A percentile compares a stretch with the other conserved stretches of the same genome.
These are phyloP conservation scores for Halichondria panicea DNA, from an alignment of 37 sponge, comb jelly and placozoan species.

Conservation along the genomic window DNA sequence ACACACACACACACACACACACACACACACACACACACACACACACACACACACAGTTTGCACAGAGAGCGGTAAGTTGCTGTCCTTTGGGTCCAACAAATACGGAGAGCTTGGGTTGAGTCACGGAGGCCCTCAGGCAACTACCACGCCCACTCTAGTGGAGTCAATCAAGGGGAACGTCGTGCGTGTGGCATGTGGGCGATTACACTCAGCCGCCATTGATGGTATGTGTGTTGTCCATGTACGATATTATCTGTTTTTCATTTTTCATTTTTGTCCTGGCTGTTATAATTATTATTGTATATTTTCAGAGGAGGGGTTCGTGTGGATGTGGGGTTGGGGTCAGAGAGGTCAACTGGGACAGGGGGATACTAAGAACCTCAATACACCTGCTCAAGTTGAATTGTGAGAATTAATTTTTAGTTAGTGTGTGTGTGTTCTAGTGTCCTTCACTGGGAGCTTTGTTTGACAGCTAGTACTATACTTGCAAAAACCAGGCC, in stretches of 20 bases:
- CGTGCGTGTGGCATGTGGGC: constrained; percentile 65
- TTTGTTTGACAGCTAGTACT: too few relatives aligned
- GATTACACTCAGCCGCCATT: constrained; percentile 66
- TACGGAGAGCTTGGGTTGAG: constrained; percentile 84
- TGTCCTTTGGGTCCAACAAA: constrained; percentile 57
- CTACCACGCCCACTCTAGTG: constrained; percentile 40
- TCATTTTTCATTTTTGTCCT: too few relatives aligned
- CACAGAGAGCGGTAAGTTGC: constrained; percentile 33
- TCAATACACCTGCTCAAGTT: constrained; percentile 35
- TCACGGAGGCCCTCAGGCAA: constrained; percentile 1
- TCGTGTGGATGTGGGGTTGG: constrained; percentile 78
- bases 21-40: too few relatives aligned
- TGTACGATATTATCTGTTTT: too few relatives aligned
- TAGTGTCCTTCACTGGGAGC: too few relatives aligned
- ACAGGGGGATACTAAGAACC: constrained; percentile 40
- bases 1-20: too few relatives aligned
- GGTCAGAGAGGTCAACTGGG: constrained; percentile 79
- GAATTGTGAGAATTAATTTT: too few relatives aligned
- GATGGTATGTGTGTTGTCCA: constrained; percentile 31
- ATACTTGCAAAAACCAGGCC: too few relatives aligned
- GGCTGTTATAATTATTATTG: too few relatives aligned
- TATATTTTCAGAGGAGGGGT: constrained; percentile 39
- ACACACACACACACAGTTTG: too few relatives aligned
- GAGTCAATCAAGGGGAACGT: neutral
- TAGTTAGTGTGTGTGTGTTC: too few relatives aligned